Evolutionary conservation across 1,140 invertebrate species (phyloP), one percentile per base, ranked within the genome.

Genomic region (Cydia splendana): DNA sequence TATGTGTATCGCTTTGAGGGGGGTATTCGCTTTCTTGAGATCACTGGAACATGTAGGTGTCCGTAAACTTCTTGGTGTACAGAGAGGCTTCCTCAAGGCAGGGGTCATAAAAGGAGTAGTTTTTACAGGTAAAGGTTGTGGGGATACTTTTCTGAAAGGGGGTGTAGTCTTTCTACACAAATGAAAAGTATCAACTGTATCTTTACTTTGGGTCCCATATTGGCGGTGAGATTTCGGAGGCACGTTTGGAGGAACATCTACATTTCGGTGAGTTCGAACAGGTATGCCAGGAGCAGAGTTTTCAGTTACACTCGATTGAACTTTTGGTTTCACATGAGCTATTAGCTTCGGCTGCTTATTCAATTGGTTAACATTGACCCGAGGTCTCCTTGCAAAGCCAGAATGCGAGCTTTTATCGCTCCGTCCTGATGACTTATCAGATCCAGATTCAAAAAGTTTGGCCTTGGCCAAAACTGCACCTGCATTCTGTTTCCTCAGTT

Each of bases 401-500:
- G 78, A 80, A 65, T 90, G 82, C 42, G 77, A 75, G 0, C 73
- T 73, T 77, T 88, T 91, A n/a, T 92, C 89, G 45, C 84, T 84
- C 77, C 74, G 78, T 71, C 92, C 91, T 5, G 90, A 92, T n/a
- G 91, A 92, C 71, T 89, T 92, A 75, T 93, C 91, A 2, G 91
- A 93, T 77, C 90, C 91, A 12, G 91, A 88, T 80, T 95, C 95
- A 79, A 95, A 96, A 9, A 95, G 88, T 81, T 94, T 95, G 0
- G 95, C 95, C 86, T 95, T 95, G 0, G 94, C 95, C 18, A 95
- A 84, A 2, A 96, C 95, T 85, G 95, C 95, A 4, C 95, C 95
- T 1, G 95, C 95, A 81, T 95, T 95, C 84, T 95, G 95, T 5
- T 90, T 87, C 34, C 95, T 91, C 12, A 96, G 77, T 82, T 95